These are phyloP conservation scores for Theonella swinhoei DNA, from an alignment of 37 sponge, comb jelly and placozoan genomes.

Conservation along the genomic window DNA sequence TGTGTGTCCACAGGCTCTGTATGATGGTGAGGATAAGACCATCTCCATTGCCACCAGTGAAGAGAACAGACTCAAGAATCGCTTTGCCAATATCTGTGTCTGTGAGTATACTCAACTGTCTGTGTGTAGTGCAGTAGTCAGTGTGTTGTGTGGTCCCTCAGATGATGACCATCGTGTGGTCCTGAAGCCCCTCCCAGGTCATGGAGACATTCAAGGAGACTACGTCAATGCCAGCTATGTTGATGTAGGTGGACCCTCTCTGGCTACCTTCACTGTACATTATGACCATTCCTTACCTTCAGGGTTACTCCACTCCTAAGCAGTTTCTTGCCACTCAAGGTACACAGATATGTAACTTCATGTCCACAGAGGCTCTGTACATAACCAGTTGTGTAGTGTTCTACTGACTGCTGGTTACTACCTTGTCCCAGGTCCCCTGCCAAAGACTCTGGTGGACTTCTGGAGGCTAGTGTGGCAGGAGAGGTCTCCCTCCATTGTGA, in stretches of 20 bases:
- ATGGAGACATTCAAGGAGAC: slow-evolving; percentile 40
- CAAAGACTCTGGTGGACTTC: slow-evolving; percentile 66
- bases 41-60: neutral
- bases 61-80: slow-evolving; percentile 21
- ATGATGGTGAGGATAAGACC: slow-evolving; percentile 1
- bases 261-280: slow-evolving; percentile 10
- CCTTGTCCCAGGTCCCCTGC: slow-evolving; percentile 50
- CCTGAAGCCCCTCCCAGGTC: slow-evolving; percentile 38
- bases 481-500: slow-evolving; percentile 57
- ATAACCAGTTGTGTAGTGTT: neutral
- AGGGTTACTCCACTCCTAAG: slow-evolving; percentile 55
- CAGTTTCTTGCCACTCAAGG: slow-evolving; percentile 83
- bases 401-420: neutral
- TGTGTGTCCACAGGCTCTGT: slow-evolving; percentile 15
- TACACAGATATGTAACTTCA: slow-evolving; percentile 44
- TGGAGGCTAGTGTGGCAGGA: slow-evolving; percentile 85
- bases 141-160: neutral
- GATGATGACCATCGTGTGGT: slow-evolving; percentile 74
- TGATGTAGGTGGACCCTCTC: slow-evolving; percentile 70
- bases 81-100: slow-evolving; percentile 57
- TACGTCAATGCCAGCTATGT: slow-evolving; percentile 81
- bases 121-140: neutral
- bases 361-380: slow-evolving; percentile 74
- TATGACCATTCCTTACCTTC: neutral
- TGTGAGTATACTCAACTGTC: slow-evolving; percentile 25